Conservation (phyloP, 2,113 vertebrate species). For the Laticauda laticaudata region DNA sequence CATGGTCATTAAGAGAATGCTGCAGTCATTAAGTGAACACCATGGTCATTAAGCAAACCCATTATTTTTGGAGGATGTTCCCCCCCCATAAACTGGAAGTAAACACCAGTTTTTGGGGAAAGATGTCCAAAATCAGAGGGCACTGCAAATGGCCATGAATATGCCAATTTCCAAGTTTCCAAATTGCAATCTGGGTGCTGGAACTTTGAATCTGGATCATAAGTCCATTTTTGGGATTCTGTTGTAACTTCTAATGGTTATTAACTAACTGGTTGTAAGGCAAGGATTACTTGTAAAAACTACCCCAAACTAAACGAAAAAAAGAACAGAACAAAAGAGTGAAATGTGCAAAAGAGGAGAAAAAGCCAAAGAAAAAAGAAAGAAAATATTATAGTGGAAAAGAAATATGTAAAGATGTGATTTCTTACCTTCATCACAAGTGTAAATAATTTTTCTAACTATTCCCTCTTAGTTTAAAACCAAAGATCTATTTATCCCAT, state of each 20-base stretch:
- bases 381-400: not conserved
- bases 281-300: not conserved
- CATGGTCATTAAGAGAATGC: too few species aligned
- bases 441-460: not conserved
- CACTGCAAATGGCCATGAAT: not conserved
- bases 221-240: not conserved
- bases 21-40: too few species aligned
- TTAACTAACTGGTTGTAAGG: not conserved
- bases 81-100: not conserved
- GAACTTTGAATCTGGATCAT: not conserved
- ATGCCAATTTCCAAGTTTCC: not conserved
- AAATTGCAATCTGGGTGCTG: not conserved
- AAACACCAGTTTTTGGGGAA: not conserved
- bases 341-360: not conserved
- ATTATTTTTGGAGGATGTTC: not conserved
- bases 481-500: not conserved
- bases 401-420: not conserved
- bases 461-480: not conserved
- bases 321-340: not conserved
- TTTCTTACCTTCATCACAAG: not conserved
- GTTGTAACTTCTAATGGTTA: not conserved
- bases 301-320: not conserved
- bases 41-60: not conserved
- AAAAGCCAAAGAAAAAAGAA: not conserved
- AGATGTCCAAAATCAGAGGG: not conserved